Evolutionary conservation across 2,113 vertebrate genomes (phyloP), one percentile per base, ranked within the genome.

Genomic region (Ammospiza nelsoni): DNA sequence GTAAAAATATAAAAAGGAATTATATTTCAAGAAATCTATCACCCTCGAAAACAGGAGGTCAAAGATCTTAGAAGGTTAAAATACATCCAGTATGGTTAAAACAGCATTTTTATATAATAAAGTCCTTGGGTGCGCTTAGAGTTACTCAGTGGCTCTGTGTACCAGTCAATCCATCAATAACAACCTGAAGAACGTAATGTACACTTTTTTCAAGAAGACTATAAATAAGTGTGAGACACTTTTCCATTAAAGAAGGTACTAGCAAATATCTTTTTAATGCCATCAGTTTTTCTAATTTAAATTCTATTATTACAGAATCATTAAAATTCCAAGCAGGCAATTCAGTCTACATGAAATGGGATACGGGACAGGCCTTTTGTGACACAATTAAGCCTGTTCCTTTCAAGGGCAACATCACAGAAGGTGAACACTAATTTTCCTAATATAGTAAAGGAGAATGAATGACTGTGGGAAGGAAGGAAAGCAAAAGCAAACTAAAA

Each of bases 281-380:
- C 62, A 19, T 95, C 90, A 48, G n/a, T 43, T 83, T 93, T 97
- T 95, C 35, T 92, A 88, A 96, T 96, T 95, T 94, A 95, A 93
- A 95, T 92, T 67, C 41, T 95, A 68, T 96, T 93, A 94, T 89
- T 94, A 92, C 6, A 27, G 33, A 71, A 51, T 63, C 59, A 96
- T 95, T 95, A 94, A 89, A 88, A 94, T 97, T 96, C 91, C 54
- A 94, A 97, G 80, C 94, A 97, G 80, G 67, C 33, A 93, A 93
- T 88, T 81, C 41, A 12, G 84, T 94, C 84, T 84, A 59, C 20
- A n/a, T n/a, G 62, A 94, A 95, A 92, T 9, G 67, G 61, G 59
- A 94, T 11, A 15, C 49, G 51, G 68, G 48, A 81, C 27, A 91
- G 73, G 55, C 72, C 55, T 95, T 96, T 55, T 82, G 58, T 89